Conservation (phyloP, 2,113 vertebrate genomes). For the Oncorhynchus tshawytscha region DNA sequence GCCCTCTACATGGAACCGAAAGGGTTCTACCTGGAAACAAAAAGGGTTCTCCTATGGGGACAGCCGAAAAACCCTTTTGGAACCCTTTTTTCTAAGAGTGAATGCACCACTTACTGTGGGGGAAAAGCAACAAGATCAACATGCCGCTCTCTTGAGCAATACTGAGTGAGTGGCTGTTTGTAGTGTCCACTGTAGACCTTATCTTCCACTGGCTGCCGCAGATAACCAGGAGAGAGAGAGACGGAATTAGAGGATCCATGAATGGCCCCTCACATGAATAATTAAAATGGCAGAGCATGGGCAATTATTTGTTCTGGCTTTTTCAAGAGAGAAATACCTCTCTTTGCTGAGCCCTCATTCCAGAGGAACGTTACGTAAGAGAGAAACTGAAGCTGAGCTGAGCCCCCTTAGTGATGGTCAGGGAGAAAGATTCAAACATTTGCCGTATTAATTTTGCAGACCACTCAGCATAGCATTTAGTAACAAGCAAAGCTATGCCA, state of each 20-base stretch:
- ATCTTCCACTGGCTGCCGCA: constrained; percentile 37
- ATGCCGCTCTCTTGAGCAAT: constrained; percentile 3
- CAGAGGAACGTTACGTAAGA: constrained; percentile 25
- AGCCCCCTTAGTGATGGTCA: constrained; percentile 15
- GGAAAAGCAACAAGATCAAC: constrained; percentile 8
- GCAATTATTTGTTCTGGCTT: constrained; percentile 54
- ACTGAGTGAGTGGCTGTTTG: constrained; percentile 1
- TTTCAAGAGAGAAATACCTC: constrained; percentile 30
- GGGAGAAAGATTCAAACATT: constrained; percentile 35
- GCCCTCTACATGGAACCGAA: no score
- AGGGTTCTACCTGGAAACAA: no score
- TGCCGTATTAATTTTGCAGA: constrained; percentile 28
- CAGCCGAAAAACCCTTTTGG: no score
- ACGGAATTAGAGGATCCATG: constrained; percentile 25
- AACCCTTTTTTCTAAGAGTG: no score
- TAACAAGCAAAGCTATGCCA: neutral
- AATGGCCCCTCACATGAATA: constrained; percentile 55
- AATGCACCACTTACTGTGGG: neutral
- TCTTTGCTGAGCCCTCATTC: neutral
- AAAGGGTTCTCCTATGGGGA: no score
- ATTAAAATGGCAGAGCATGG: constrained; percentile 53
- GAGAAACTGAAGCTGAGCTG: neutral
- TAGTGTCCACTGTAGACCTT: constrained; percentile 3
- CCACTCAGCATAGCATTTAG: constrained; percentile 26
- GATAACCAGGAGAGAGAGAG: constrained; percentile 29